Evolutionary conservation across 2,113 vertebrate species (phyloP).

Genomic region (Pipa parva): DNA sequence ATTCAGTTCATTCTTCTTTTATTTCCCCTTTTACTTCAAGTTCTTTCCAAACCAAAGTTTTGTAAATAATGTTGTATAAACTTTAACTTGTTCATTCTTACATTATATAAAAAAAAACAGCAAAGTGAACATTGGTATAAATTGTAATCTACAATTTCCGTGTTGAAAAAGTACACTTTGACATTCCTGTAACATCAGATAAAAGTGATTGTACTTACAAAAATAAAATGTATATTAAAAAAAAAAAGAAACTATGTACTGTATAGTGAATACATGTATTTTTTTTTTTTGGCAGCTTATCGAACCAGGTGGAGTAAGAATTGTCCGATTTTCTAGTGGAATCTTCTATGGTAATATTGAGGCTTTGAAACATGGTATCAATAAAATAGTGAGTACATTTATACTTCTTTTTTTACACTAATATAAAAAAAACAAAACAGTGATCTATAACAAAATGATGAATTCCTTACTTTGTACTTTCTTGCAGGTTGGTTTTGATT

Average conservation of each 20-base stretch:
- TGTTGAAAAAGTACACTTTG: too few relatives aligned
- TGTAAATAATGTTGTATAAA: too few relatives aligned
- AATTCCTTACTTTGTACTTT: conserved; percentile 25
- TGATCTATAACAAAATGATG: not conserved
- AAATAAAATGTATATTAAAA: too few relatives aligned
- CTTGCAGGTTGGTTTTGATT: conserved; percentile 81
- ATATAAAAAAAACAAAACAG: too few relatives aligned
- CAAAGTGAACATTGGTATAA: conserved; percentile 2
- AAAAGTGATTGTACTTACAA: too few relatives aligned
- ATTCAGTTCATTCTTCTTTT: too few relatives aligned
- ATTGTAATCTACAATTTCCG: not conserved
- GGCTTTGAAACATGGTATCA: conserved; percentile 75
- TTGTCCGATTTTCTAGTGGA: conserved; percentile 77
- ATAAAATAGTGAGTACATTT: conserved; percentile 66
- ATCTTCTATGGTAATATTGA: conserved; percentile 86
- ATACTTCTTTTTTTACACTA: not conserved
- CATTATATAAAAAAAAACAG: too few relatives aligned
- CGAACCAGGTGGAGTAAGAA: conserved; percentile 76
- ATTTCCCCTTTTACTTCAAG: too few relatives aligned
- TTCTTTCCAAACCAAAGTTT: too few relatives aligned
- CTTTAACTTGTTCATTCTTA: too few relatives aligned
- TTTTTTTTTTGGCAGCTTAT: conserved; percentile 58
- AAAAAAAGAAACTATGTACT: not conserved
- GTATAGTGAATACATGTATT: conserved; percentile 1
- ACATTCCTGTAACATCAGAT: not conserved